phyloP scores from a whole-genome alignment of 2,797 vertebrate species.

The Acipenser ruthenus region DNA sequence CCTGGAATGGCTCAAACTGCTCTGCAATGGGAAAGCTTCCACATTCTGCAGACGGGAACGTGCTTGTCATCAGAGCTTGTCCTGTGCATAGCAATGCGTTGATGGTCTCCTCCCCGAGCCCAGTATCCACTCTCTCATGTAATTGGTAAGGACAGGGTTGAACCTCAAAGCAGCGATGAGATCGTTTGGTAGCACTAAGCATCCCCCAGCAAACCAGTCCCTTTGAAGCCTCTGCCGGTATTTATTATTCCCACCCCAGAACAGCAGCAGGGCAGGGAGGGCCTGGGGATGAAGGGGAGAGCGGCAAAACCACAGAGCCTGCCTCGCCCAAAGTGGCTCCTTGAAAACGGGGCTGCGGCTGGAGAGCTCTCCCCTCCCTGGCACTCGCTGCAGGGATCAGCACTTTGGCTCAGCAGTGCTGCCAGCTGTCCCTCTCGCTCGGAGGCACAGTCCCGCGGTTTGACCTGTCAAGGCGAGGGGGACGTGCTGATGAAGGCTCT shows the following conservation, averaged over 20 bases:
- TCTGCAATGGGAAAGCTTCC: neutral
- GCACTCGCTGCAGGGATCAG: neutral
- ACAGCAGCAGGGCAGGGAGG: constrained; percentile 5
- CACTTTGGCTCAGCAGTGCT: neutral
- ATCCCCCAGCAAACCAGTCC: neutral
- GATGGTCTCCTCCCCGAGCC: neutral
- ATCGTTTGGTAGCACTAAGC: neutral
- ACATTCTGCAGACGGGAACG: neutral
- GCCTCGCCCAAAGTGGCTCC: neutral
- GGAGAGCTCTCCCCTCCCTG: neutral
- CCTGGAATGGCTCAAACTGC: neutral
- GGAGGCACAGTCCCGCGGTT: neutral
- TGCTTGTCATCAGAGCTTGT: neutral
- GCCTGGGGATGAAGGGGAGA: neutral
- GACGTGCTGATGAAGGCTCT: neutral
- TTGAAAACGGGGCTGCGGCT: neutral
- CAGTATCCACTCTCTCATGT: neutral
- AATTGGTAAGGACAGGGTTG: neutral
- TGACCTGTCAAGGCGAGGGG: neutral
- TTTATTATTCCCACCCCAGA: constrained; percentile 7
- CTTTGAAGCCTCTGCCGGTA: constrained; percentile 4
- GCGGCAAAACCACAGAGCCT: neutral
- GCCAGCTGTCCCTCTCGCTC: neutral
- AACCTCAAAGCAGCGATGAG: neutral
- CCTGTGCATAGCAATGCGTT: neutral